Percentiles rank a stretch among this genome's conserved stretches.
These are phyloP conservation scores for Enteromius radiatus DNA, from an alignment of 2,797 vertebrate species.

Conservation along the genomic window DNA sequence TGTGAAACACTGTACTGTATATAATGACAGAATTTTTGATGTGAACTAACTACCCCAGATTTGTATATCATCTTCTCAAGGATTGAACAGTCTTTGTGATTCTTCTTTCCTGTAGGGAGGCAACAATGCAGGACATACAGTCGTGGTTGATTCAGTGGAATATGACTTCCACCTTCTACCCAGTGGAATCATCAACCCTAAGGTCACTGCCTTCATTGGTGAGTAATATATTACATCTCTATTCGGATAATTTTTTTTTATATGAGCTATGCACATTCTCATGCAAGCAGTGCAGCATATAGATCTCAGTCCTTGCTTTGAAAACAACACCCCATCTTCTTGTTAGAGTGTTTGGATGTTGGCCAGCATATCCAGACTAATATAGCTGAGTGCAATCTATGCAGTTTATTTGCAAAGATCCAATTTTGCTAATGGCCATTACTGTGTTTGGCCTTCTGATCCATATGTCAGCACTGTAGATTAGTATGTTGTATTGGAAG, in stretches of 20 bases:
- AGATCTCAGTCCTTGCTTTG: background rate
- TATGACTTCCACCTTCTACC: conserved; percentile 98
- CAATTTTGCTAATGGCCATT: conserved; percentile 60
- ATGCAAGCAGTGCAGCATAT: background rate
- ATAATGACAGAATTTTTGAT: background rate
- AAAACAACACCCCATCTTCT: background rate
- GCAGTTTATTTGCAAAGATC: conserved; percentile 54
- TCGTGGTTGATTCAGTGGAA: conserved; percentile 96
- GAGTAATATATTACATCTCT: conserved; percentile 67
- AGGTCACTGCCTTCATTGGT: conserved; percentile 96
- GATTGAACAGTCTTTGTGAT: background rate
- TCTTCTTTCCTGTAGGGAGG: conserved; percentile 82
- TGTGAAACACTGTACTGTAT: background rate
- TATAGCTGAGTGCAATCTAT: conserved; percentile 29
- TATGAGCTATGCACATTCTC: background rate
- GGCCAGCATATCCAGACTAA: conserved; percentile 25
- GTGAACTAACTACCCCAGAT: background rate
- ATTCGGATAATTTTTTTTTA: background rate
- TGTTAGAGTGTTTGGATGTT: background rate
- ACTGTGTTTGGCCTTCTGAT: conserved; percentile 32
- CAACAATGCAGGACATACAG: conserved; percentile 98
- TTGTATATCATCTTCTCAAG: background rate
- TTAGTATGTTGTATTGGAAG: background rate
- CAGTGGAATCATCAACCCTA: conserved; percentile 98
- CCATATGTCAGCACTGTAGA: conserved; percentile 37